Conservation (phyloP, 1,140 invertebrate genomes). For the Scaptodrosophila lebanonensis region DNA sequence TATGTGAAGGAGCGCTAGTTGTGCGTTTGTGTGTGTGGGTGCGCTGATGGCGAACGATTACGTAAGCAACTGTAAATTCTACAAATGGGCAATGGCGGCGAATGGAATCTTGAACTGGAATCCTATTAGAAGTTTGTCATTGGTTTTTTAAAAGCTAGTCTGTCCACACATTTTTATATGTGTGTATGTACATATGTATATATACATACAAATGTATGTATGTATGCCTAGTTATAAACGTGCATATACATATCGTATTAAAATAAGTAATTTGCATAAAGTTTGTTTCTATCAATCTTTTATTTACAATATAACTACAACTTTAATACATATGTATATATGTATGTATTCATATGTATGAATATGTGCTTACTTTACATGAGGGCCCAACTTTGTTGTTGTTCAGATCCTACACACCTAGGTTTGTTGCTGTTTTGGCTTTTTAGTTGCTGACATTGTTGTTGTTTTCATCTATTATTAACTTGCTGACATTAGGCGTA, state of each 20-base stretch:
- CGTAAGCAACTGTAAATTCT: slow-evolving; percentile 71
- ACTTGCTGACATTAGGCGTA: slow-evolving; percentile 42
- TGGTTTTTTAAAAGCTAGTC: slow-evolving; percentile 12
- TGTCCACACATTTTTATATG: slow-evolving; percentile 13
- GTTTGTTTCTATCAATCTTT: too few relatives aligned
- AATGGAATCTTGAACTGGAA: slow-evolving; percentile 51
- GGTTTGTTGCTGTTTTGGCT: slow-evolving; percentile 15
- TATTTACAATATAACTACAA: too few relatives aligned
- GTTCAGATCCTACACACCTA: slow-evolving; percentile 45
- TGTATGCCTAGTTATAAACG: too few relatives aligned
- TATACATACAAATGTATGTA: too few relatives aligned
- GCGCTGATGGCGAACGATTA: slow-evolving; percentile 49
- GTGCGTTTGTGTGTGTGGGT: slow-evolving; percentile 11
- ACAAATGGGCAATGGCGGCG: slow-evolving; percentile 45
- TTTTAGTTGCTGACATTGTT: too few relatives aligned
- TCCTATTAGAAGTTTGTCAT: slow-evolving; percentile 46
- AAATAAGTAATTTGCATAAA: too few relatives aligned
- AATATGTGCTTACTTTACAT: too few relatives aligned
- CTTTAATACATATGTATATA: slow-evolving; percentile 1
- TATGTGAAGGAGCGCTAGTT: slow-evolving; percentile 47
- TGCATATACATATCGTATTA: too few relatives aligned
- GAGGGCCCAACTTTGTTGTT: too few relatives aligned
- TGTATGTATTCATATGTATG: neutral
- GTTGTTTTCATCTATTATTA: slow-evolving; percentile 51
- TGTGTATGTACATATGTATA: slow-evolving; percentile 12